These are phyloP conservation scores for Coracopsis vasa DNA, from an alignment of 2,113 vertebrate species.

Conservation along the genomic window DNA sequence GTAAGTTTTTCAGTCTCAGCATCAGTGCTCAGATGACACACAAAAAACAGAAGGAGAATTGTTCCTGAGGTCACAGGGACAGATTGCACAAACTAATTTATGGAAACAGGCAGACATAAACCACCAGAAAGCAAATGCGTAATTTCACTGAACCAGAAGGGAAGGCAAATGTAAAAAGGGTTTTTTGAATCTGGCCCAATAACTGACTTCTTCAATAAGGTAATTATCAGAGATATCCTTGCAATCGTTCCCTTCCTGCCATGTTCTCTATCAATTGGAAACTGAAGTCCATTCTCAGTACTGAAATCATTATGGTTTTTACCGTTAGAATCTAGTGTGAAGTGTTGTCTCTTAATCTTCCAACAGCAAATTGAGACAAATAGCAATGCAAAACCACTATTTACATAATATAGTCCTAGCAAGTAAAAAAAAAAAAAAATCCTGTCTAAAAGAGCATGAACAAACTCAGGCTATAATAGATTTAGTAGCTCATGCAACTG, in stretches of 20 bases:
- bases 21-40: not conserved
- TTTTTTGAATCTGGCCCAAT: not conserved
- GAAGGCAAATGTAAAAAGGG: not conserved
- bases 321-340: not conserved
- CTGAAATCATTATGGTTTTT: not conserved
- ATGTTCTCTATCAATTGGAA: not conserved
- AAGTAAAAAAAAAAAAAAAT: not conserved
- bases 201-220: not conserved
- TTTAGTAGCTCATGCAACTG: not conserved
- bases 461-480: not conserved
- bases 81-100: constrained; percentile 25
- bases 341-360: not conserved
- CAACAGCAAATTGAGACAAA: not conserved
- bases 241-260: not conserved
- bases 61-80: constrained; percentile 21
- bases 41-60: not conserved
- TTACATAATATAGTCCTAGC: not conserved
- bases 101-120: not conserved
- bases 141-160: not conserved
- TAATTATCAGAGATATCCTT: not conserved
- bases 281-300: not conserved
- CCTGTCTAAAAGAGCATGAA: not conserved
- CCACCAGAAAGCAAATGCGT: not conserved
- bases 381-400: not conserved
- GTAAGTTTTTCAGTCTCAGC: not conserved